Evolutionary conservation across 2,113 vertebrate genomes (phyloP).

Genomic region (Phylloscopus whistleri): DNA sequence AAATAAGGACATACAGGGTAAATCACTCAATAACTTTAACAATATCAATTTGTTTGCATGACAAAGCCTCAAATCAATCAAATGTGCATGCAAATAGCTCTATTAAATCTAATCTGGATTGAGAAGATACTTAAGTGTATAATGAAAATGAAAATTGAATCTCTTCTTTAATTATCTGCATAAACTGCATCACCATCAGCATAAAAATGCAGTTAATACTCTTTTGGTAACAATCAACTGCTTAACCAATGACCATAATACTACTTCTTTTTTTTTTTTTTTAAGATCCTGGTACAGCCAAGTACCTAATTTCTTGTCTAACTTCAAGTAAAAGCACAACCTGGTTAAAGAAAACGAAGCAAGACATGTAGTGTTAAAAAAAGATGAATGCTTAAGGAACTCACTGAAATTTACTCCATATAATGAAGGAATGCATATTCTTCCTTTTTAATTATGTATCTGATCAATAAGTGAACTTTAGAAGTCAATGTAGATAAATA

Average conservation of each 20-base stretch:
- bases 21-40: slow-evolving; percentile 57
- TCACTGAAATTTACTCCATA: background rate
- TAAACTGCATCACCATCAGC: slow-evolving; percentile 51
- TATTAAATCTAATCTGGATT: slow-evolving; percentile 64
- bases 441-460: background rate
- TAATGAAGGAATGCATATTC: background rate
- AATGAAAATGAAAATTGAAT: slow-evolving; percentile 73
- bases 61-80: slow-evolving; percentile 60
- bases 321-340: background rate
- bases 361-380: background rate
- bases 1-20: slow-evolving; percentile 40
- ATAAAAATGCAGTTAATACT: slow-evolving; percentile 39
- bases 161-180: slow-evolving; percentile 70
- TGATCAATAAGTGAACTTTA: background rate
- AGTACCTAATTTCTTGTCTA: background rate
- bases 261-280: background rate
- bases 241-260: slow-evolving; percentile 25
- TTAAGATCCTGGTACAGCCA: background rate
- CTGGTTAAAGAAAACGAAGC: background rate
- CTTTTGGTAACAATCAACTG: slow-evolving; percentile 43
- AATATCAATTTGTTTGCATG: slow-evolving; percentile 62
- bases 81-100: slow-evolving; percentile 60
- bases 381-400: background rate
- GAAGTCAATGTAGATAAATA: background rate
- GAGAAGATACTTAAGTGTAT: slow-evolving; percentile 44